Conservation (phyloP, 2,797 vertebrate genomes). For the Acipenser ruthenus region DNA sequence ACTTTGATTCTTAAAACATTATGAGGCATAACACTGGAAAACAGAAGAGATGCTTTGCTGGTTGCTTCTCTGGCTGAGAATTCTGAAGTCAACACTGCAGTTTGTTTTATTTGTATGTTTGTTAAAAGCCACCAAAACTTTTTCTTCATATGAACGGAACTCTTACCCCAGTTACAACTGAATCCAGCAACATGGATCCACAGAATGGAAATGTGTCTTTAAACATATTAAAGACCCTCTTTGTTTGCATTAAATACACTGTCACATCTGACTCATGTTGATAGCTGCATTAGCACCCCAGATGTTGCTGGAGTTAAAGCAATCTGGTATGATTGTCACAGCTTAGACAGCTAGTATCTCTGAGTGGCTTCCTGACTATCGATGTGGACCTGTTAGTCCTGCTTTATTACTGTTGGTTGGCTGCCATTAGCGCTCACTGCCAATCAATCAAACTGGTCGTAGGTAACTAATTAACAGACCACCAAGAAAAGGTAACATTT, state of each 20-base stretch:
- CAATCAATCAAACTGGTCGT: constrained; percentile 11
- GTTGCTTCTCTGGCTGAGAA: too few species aligned
- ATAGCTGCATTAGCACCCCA: constrained; percentile 1
- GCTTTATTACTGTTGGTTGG: constrained; percentile 8
- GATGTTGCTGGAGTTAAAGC: background rate
- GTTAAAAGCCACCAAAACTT: too few species aligned
- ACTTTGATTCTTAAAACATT: too few species aligned
- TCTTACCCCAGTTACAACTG: too few species aligned
- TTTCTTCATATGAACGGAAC: too few species aligned
- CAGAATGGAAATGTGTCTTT: too few species aligned
- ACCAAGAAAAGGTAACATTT: constrained; percentile 5
- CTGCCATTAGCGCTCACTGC: constrained; percentile 9
- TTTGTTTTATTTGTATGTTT: too few species aligned
- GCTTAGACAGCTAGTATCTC: background rate
- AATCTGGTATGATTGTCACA: background rate
- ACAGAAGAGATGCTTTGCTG: too few species aligned
- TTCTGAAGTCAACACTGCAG: too few species aligned
- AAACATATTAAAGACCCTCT: too few species aligned
- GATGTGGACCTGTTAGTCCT: constrained; percentile 1
- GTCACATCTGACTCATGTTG: background rate
- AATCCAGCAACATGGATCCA: too few species aligned
- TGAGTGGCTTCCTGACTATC: background rate
- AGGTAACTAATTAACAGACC: constrained; percentile 1
- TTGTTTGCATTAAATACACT: background rate
- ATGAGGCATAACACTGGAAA: too few species aligned